Base-by-base conservation (phyloP, 1,140 invertebrate genomes). In the Dysdera silvatica region DNA sequence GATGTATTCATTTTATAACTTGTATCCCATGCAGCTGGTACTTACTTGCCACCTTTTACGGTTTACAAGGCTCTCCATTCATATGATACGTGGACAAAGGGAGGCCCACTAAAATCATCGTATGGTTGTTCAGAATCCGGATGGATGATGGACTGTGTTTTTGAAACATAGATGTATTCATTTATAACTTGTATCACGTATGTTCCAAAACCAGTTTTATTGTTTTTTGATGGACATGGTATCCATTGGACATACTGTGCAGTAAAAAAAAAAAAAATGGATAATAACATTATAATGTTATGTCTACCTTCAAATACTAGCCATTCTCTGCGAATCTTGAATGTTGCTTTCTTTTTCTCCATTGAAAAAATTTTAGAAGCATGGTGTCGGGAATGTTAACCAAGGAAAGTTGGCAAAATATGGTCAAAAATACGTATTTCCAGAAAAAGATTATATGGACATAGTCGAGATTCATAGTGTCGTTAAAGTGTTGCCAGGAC, bases 341-440 rank as follows among this genome's bases (percentile, higher is more conserved):
- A 61, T 61, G 58, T 61, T 5, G 58, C 18, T 24, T 47, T 61
- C n/a, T 26, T 61, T 61, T 54, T 32, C 45, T 14, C 31, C 58
- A 56, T 14, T 37, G 23, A 61, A 61, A 61, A 55, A 18, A 45
- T n/a, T n/a, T n/a, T n/a, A n/a, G n/a, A n/a, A n/a, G n/a, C n/a
- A n/a, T n/a, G n/a, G n/a, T n/a, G n/a, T n/a, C n/a, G n/a, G n/a
- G n/a, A n/a, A n/a, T n/a, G n/a, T n/a, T n/a, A n/a, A n/a, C n/a
- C n/a, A n/a, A n/a, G n/a, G n/a, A n/a, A n/a, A n/a, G n/a, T n/a
- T n/a, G n/a, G n/a, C n/a, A n/a, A n/a, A n/a, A n/a, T n/a, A n/a
- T n/a, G n/a, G n/a, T n/a, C n/a, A n/a, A n/a, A n/a, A n/a, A n/a
- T n/a, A n/a, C n/a, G n/a, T n/a, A n/a, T n/a, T n/a, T n/a, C n/a